Percentiles rank a stretch among this genome's conserved stretches.
Conservation (phyloP, 2,888 invertebrate genomes). For the Saturnia pavonia region DNA sequence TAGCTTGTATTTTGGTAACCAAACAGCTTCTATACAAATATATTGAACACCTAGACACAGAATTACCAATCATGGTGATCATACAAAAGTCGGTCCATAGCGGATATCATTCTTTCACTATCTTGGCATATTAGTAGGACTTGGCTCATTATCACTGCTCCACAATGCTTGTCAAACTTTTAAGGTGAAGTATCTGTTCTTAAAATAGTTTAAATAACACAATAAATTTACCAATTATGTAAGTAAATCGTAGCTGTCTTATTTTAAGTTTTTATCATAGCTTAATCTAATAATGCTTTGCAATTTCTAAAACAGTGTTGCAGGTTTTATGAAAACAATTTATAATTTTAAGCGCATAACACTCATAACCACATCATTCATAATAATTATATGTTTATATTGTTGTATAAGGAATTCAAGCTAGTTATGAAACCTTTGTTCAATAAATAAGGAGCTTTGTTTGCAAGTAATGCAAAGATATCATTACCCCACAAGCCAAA, state of each 20-base stretch:
- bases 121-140: not conserved
- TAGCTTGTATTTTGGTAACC: not conserved
- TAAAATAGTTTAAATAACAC: not conserved
- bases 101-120: not conserved
- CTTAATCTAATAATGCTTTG: not conserved
- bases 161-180: not conserved
- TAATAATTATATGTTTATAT: not conserved
- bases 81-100: not conserved
- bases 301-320: not conserved
- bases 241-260: not conserved
- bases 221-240: too few species aligned
- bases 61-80: not conserved
- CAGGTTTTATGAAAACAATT: not conserved
- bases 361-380: not conserved
- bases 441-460: conserved; percentile 4
- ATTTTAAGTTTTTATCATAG: not conserved
- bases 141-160: too few species aligned
- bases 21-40: not conserved
- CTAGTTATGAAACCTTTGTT: conserved; percentile 6
- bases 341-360: not conserved
- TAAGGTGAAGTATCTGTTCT: not conserved
- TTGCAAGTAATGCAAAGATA: not conserved
- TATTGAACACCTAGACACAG: not conserved
- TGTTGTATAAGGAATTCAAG: not conserved
- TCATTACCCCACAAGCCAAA: not conserved